phyloP scores from a whole-genome alignment of 2,797 vertebrate genomes.

The Clarias fuscus region DNA sequence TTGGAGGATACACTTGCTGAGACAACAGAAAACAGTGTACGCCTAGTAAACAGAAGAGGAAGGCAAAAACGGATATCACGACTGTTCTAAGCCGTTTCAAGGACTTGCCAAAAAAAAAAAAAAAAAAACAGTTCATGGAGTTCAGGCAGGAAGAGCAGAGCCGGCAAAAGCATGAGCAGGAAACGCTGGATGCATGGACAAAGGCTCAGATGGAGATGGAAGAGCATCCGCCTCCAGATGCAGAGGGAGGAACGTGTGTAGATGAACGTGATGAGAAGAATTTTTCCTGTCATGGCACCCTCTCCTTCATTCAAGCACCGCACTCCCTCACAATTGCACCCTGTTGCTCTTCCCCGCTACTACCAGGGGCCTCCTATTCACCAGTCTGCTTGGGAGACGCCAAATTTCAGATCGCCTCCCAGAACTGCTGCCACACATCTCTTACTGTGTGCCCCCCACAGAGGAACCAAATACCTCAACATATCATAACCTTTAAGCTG shows the following conservation, averaged over 20 bases:
- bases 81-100: not conserved
- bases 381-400: no score
- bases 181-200: conserved; percentile 33
- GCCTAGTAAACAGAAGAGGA: not conserved
- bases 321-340: not conserved
- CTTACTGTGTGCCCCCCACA: no score
- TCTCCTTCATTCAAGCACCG: not conserved
- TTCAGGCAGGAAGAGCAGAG: conserved; percentile 23
- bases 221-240: not conserved
- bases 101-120: not conserved
- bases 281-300: conserved; percentile 14
- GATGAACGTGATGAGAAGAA: conserved; percentile 44
- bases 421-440: no score
- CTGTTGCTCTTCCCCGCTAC: not conserved
- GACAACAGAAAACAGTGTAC: not conserved
- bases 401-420: no score
- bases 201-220: conserved; percentile 11
- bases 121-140: not conserved
- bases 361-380: no score
- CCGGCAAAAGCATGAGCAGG: conserved; percentile 3
- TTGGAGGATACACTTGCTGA: conserved; percentile 3
- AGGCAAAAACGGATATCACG: not conserved
- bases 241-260: conserved; percentile 37
- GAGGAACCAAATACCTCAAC: no score
- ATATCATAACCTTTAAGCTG: no score